phyloP scores from a whole-genome alignment of 2,113 vertebrate species.

The Fregata magnificens region DNA sequence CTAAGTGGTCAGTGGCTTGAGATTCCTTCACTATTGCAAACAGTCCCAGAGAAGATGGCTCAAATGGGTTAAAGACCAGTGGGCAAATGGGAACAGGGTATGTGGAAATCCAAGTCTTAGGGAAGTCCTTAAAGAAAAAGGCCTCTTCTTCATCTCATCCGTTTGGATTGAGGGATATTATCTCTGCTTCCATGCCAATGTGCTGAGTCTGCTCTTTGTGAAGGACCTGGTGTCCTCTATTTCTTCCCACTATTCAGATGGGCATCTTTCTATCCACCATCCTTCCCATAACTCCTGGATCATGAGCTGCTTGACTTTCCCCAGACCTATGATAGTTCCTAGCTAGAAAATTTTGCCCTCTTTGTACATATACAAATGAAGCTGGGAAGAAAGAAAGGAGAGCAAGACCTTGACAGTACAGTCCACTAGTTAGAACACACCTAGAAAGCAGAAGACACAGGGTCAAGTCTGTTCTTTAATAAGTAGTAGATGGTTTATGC shows the following conservation, averaged over 20 bases:
- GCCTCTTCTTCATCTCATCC: not conserved
- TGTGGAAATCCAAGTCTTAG: not conserved
- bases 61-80: not conserved
- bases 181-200: not conserved
- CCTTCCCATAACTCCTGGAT: not conserved
- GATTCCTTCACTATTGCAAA: not conserved
- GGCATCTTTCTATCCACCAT: not conserved
- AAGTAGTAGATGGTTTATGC: not conserved
- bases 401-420: not conserved
- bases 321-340: not conserved
- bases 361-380: not conserved
- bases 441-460: not conserved
- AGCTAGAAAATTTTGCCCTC: not conserved
- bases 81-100: not conserved
- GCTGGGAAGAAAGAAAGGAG: not conserved
- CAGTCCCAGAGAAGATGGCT: not conserved
- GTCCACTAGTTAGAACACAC: not conserved
- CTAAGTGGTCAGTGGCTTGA: not conserved
- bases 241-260: not conserved
- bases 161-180: not conserved
- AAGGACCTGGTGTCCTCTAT: not conserved
- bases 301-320: not conserved
- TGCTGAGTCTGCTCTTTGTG: not conserved
- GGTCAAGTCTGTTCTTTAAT: not conserved
- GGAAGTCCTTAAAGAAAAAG: not conserved